Conservation (phyloP, 2,113 vertebrate species). For the Neopipo cinnamomea region DNA sequence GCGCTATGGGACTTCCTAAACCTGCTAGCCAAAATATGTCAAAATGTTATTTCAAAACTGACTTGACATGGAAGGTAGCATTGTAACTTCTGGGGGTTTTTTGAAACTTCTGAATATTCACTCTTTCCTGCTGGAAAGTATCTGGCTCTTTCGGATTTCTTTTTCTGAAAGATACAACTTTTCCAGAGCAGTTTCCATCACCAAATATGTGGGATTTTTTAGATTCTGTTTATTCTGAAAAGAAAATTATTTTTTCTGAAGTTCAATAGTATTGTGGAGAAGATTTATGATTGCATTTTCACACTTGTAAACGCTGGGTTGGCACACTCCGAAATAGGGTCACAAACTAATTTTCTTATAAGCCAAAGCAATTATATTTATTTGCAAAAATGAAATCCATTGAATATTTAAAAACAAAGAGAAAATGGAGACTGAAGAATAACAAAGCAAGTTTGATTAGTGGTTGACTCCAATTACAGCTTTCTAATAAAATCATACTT, state of each 20-base stretch:
- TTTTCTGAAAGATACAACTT: not conserved
- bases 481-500: not conserved
- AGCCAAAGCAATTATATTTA: not conserved
- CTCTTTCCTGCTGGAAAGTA: not conserved
- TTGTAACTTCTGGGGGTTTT: not conserved
- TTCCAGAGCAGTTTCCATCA: not conserved
- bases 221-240: not conserved
- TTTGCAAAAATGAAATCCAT: not conserved
- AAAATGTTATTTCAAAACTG: not conserved
- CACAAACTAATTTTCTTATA: not conserved
- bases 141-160: not conserved
- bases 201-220: not conserved
- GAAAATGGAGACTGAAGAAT: not conserved
- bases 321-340: not conserved
- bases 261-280: not conserved
- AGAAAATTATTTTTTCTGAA: not conserved
- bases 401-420: not conserved
- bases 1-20: not conserved
- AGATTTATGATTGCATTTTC: not conserved
- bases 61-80: not conserved
- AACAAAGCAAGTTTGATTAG: not conserved
- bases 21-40: not conserved
- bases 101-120: not conserved
- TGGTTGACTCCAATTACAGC: not conserved
- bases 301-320: not conserved